Evolutionary conservation across 2,888 invertebrate genomes (phyloP), one percentile per base, ranked within the genome.

Genomic region (Endomychus coccineus): DNA sequence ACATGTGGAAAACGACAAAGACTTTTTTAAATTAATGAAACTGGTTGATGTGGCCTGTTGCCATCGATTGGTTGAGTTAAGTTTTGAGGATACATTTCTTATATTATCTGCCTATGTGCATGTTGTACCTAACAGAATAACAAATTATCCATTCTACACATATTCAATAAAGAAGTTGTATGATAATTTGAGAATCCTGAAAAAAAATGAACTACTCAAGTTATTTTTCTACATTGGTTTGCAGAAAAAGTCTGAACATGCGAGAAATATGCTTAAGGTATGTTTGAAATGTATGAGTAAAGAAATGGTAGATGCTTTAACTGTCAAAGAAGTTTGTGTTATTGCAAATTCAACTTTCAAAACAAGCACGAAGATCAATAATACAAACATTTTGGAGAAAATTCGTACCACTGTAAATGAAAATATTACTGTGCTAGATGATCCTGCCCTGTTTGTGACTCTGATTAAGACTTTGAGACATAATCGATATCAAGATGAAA

Each of bases 401-500:
- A 48, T 66, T 5, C 48, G 50, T 12, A 35, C 52, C 17, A 54
- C 54, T 23, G 36, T 70, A 12, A 55, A 61, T 39, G 45, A 59
- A 16, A 59, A 68, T 43, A 54, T 66, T 27, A 25, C 48, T 27
- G 28, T 62, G 16, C 43, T 70, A 5, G 53, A 56, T 29, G 67
- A 71, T 50, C 52, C 61, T 15, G 55, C 56, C 3, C 48, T 66
- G 24, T 60, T 70, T 35, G 45, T 64, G 10, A 61, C 66, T 7
- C 43, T 70, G 3, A 51, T 69, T 22, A 71, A 71, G 56, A 60
- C 61, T 5, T 35, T 71, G 14, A 50, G 67, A 39, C 59, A 60
- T 19, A 63, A 64, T 46, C 51, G 60, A 3, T 58, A 54, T 32
- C 61, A 62, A 48, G 49, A 58, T 41, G 58, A 67, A 21, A 58